phyloP scores from a whole-genome alignment of 2,797 vertebrate species.

The Acanthis flammea region DNA sequence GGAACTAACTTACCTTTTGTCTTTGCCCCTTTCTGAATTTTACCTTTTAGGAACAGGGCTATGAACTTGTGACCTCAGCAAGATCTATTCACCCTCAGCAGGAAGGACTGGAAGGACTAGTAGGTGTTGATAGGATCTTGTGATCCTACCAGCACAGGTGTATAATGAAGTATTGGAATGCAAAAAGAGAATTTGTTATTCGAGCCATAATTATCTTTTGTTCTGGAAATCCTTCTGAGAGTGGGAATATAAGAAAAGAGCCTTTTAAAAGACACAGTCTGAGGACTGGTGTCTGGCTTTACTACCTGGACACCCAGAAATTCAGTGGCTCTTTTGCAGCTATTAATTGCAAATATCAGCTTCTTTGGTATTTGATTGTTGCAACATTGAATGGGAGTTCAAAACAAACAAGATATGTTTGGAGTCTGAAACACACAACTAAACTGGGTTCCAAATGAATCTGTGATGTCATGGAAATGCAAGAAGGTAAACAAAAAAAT shows the following conservation, averaged over 20 bases:
- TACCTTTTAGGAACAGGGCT: not conserved
- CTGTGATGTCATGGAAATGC: not conserved
- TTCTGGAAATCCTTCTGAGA: not conserved
- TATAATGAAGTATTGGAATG: not conserved
- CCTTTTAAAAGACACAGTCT: not conserved
- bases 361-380: not conserved
- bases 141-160: not conserved
- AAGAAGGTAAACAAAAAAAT: not conserved
- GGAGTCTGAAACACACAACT: not conserved
- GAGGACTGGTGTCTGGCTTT: not conserved
- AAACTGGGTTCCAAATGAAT: not conserved
- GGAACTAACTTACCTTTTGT: not conserved
- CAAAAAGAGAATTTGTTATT: not conserved
- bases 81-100: not conserved
- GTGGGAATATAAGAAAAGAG: not conserved
- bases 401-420: not conserved
- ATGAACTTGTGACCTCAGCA: not conserved
- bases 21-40: not conserved
- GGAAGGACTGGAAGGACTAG: not conserved
- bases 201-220: not conserved
- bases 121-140: not conserved
- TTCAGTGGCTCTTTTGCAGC: not conserved
- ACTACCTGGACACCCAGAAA: not conserved
- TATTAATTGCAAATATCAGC: not conserved
- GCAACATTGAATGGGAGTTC: not conserved